Evolutionary conservation across 2,797 vertebrate species (phyloP).

Genomic region (Sphenodon punctatus): DNA sequence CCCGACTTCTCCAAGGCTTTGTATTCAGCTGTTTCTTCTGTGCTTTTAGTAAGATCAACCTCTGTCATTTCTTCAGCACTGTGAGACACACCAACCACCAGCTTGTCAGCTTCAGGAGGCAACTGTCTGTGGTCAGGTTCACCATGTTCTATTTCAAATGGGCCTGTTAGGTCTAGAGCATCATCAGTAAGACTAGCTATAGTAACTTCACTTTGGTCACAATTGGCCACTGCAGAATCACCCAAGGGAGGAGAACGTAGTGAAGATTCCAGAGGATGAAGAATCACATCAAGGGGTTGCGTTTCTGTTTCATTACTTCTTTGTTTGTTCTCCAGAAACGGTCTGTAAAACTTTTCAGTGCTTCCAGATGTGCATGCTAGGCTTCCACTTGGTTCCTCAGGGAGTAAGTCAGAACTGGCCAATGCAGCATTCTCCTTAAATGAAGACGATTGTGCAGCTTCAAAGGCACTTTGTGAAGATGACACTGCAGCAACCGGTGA

Average conservation of each 20-base stretch:
- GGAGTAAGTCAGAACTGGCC: not conserved
- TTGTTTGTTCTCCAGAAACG: not conserved
- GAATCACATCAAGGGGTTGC: too few relatives aligned
- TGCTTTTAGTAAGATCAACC: not conserved
- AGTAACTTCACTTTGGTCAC: not conserved
- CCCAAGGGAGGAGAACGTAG: not conserved
- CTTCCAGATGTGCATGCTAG: not conserved
- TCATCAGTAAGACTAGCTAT: too few relatives aligned
- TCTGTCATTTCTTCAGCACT: not conserved
- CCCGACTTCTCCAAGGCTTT: not conserved
- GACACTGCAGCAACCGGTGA: not conserved
- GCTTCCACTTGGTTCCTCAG: too few relatives aligned
- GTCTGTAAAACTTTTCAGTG: too few relatives aligned
- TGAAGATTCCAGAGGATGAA: fast-evolving
- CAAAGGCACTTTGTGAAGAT: not conserved
- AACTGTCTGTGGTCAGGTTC: fast-evolving
- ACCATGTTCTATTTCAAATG: not conserved
- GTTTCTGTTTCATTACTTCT: not conserved
- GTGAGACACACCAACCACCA: not conserved
- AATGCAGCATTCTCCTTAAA: not conserved
- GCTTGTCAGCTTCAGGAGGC: not conserved
- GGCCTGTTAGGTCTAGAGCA: not conserved
- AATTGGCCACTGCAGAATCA: not conserved
- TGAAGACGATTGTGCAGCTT: not conserved
- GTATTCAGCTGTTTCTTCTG: not conserved